Evolutionary conservation across 2,113 vertebrate genomes (phyloP).

Genomic region (Telmatochromis sp.): DNA sequence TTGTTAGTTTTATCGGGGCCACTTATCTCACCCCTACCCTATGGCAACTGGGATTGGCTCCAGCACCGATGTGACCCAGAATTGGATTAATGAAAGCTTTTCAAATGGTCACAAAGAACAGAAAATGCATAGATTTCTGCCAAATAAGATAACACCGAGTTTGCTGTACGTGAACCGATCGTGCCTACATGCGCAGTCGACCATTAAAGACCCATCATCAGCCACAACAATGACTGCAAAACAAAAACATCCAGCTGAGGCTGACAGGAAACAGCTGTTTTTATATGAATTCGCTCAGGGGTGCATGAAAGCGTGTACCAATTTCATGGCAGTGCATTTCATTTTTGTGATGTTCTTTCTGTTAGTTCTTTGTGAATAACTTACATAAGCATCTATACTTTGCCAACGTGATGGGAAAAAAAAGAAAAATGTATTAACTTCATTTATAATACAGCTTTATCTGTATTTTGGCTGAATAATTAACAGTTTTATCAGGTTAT

Average conservation of each 20-base stretch:
- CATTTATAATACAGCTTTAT: neutral
- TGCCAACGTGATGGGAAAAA: neutral
- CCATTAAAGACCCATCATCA: neutral
- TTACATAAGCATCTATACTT: neutral
- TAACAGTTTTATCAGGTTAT: neutral
- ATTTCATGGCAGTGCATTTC: neutral
- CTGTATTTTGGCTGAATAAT: neutral
- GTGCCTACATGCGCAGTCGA: neutral
- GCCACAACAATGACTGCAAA: neutral
- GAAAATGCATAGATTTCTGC: neutral
- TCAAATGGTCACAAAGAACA: neutral
- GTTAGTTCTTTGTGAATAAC: neutral
- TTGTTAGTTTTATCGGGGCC: neutral
- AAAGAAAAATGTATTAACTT: neutral
- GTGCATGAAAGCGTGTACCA: neutral
- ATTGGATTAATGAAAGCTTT: neutral
- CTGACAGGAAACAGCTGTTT: neutral
- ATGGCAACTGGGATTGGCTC: neutral
- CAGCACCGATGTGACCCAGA: neutral
- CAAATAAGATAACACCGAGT: neutral
- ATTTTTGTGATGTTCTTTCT: neutral
- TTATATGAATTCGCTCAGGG: neutral
- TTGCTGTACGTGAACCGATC: neutral
- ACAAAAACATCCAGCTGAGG: neutral
- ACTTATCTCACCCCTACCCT: neutral